Base-by-base conservation (phyloP, 2,888 invertebrate species). In the Chalcis sispes region DNA sequence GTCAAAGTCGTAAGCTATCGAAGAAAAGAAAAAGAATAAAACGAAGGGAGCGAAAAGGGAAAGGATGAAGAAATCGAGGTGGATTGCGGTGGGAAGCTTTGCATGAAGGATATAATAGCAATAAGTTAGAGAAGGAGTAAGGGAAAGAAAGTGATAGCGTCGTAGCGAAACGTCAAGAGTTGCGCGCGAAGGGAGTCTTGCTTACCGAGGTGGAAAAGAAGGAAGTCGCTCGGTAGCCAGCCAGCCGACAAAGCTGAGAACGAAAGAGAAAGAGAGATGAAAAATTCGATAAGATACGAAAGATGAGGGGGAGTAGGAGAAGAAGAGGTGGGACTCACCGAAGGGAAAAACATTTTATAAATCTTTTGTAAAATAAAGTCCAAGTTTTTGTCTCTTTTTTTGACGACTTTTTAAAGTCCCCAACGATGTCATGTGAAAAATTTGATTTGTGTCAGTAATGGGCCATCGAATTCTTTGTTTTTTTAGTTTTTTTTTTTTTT, bases 101-200 rank as follows among this genome's bases (percentile, higher is more conserved):
- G 78, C 77, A 80, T 75, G 75, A 78, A 79, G 80, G 76, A 77
- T 81, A 80, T 81, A 82, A 81, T 81, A 67, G 81, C 79, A 81
- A 80, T 81, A 81, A 81, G 80, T 78, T 32, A 73, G 76, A 79
- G n/a, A n/a, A n/a, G n/a, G n/a, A n/a, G 80, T 2, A 7, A n/a
- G 29, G 8, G 73, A 76, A 78, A 80, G 3, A 7, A 15, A 20
- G n/a, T 36, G 36, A 77, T 79, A 77, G 79, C 80, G 79, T 79
- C 80, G 79, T 80, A 81, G 80, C 80, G 80, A 80, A 79, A 80
- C 72, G 79, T 80, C 79, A 79, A 79, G 81, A 80, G 48, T 5
- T 48, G 29, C 10, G 36, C 36, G 20, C 15, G 15, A 23, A 46
- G 65, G 79, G 79, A 15, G 56, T 36, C 72, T 77, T n/a, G 32